These are phyloP conservation scores for Morpho helenor DNA, from an alignment of 2,888 invertebrate genomes.

Conservation along the genomic window DNA sequence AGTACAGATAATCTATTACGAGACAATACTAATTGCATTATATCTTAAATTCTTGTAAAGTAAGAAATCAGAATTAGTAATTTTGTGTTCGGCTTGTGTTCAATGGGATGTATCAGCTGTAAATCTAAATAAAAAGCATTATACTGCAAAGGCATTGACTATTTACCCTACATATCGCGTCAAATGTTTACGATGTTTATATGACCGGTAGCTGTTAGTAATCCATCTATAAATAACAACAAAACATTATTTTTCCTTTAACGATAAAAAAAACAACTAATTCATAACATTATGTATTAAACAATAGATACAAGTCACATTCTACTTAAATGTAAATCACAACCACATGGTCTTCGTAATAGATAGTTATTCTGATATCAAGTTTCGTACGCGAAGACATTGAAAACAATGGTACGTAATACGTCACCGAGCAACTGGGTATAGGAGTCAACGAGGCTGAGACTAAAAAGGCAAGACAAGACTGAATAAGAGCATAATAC, in stretches of 20 bases:
- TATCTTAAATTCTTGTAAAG: no score
- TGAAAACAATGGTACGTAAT: constrained; percentile 36
- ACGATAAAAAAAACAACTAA: constrained; percentile 20
- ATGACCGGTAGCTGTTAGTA: constrained; percentile 1
- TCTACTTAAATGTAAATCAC: constrained; percentile 79
- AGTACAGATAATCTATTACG: no score
- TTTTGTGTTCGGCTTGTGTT: no score
- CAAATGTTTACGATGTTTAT: constrained; percentile 5
- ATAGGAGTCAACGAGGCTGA: constrained; percentile 65
- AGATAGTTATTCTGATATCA: constrained; percentile 84
- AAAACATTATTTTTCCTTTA: constrained; percentile 1
- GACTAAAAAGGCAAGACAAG: constrained; percentile 70
- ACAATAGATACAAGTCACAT: constrained; percentile 12
- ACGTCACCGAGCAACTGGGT: constrained; percentile 66
- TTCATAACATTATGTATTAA: constrained; percentile 16
- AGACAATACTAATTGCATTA: no score
- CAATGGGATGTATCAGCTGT: not conserved
- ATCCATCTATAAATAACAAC: constrained; percentile 8
- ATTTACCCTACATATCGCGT: constrained; percentile 7
- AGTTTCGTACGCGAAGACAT: constrained; percentile 84
- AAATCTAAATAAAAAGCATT: not conserved
- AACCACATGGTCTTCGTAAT: constrained; percentile 82
- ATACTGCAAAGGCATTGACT: not conserved
- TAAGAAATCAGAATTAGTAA: no score
- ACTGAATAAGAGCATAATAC: constrained; percentile 59